These are phyloP conservation scores for Hexactinellida sp. DNA, from an alignment of 37 sponge, comb jelly and placozoan species.

Conservation along the genomic window DNA sequence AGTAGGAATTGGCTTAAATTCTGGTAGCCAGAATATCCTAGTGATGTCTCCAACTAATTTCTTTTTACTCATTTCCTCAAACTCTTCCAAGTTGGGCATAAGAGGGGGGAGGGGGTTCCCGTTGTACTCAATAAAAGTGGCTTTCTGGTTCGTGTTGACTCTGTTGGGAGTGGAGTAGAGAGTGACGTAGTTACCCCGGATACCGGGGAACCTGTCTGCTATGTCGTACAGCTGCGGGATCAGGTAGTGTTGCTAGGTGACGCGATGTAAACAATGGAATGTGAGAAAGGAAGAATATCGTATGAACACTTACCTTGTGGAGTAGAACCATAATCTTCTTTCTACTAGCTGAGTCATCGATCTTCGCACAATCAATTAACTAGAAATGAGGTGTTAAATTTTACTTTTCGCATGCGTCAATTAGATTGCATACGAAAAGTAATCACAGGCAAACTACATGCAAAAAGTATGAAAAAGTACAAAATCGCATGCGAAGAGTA, in stretches of 20 bases:
- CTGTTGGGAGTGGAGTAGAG: background rate
- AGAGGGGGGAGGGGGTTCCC: conserved; percentile 8
- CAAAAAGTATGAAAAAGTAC: no score
- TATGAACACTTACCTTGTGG: background rate
- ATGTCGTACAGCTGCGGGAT: background rate
- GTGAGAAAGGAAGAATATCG: background rate
- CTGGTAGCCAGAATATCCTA: conserved; percentile 17
- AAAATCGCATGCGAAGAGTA: no score
- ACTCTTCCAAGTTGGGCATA: background rate
- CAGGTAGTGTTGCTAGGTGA: background rate
- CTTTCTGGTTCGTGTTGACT: background rate
- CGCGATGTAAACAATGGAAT: background rate
- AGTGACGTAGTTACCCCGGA: background rate
- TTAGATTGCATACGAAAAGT: no score
- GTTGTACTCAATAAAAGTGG: background rate
- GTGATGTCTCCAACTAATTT: background rate
- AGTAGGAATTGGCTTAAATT: conserved; percentile 3
- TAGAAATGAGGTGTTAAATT: background rate
- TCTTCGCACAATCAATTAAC: conserved; percentile 1
- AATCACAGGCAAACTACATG: no score
- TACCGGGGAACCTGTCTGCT: background rate
- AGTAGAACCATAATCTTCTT: background rate
- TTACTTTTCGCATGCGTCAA: no score
- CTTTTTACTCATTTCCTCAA: background rate
- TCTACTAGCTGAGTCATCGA: background rate